A percentile compares a stretch with the other conserved stretches of the same genome.
These are phyloP conservation scores for Aphelinus certus DNA, from an alignment of 1,140 invertebrate species.

Conservation along the genomic window DNA sequence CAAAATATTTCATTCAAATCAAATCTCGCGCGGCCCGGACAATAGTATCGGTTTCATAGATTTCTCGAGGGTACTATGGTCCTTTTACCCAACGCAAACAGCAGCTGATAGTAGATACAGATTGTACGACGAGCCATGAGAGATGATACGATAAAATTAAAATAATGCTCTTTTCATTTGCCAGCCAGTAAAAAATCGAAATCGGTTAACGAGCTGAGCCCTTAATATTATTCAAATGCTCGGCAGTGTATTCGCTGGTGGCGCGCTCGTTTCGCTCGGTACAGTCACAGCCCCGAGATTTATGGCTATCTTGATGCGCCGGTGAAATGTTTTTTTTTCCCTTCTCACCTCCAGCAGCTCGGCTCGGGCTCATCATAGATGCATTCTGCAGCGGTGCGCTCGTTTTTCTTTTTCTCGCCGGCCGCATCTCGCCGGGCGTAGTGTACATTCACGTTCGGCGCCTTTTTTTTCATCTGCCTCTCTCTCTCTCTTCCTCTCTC, in stretches of 20 bases:
- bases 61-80: no score
- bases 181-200: constrained; percentile 22
- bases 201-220: constrained; percentile 4
- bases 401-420: constrained; percentile 19
- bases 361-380: constrained; percentile 5
- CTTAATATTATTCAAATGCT: constrained; percentile 15
- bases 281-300: constrained; percentile 26
- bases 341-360: constrained; percentile 4
- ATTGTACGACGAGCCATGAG: constrained; percentile 7
- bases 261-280: background rate
- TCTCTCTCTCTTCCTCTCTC: constrained; percentile 2
- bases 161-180: constrained; percentile 8
- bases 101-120: background rate
- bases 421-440: no score
- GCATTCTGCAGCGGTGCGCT: constrained; percentile 11
- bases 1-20: no score
- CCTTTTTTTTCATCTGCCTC: no score
- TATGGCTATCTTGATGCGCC: constrained; percentile 36
- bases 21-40: no score
- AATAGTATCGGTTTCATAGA: no score
- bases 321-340: constrained; percentile 4
- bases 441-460: no score
- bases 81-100: background rate
- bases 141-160: constrained; percentile 39
- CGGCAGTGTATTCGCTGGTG: background rate